Evolutionary conservation across 2,888 invertebrate genomes (phyloP), one percentile per base, ranked within the genome.

Genomic region (Volucella zonaria): DNA sequence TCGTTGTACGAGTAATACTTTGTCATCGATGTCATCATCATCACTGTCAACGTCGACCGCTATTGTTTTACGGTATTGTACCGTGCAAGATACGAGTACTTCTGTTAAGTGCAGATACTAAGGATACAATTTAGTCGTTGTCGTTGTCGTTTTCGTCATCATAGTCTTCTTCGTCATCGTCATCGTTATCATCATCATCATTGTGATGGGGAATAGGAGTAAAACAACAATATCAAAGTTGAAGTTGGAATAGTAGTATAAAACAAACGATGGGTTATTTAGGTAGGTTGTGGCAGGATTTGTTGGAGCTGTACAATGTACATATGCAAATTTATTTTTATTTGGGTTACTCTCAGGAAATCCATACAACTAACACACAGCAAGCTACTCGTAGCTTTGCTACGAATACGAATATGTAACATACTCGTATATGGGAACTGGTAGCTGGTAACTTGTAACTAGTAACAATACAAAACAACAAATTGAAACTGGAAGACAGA

Each of bases 331-430:
- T 83, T 83, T 75, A 75, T 80, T 83, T 80, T 83, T 83, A 83
- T 83, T 83, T 83, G 67, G 83, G 83, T 83, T 83, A 83, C 75
- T 80, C 75, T 83, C 75, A 83, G 83, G 83, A 80, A 80, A 83
- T 80, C 79, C 75, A 80, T 31, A 31, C 31, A 31, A 6, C 31
- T 31, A 31, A 31, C 31, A 80, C 79, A 83, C 83, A 79, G 73
- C 74, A 66, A 71, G 80, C 31, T 6, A n/a, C n/a, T n/a, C n/a
- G n/a, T n/a, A 31, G 31, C 31, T 31, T 31, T n/a, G 23, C 23
- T 23, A 6, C 31, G 31, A 31, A 31, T 31, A 31, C 6, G 6
- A 31, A 6, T 31, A 31, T 6, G 31, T 18, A 18, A n/a, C n/a
- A n/a, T n/a, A n/a, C n/a, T n/a, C 3, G 3, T 6, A 31, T 4